These are phyloP conservation scores for Megaustenia siamemsis DNA, from an alignment of 2,888 invertebrate genomes.

Conservation along the genomic window DNA sequence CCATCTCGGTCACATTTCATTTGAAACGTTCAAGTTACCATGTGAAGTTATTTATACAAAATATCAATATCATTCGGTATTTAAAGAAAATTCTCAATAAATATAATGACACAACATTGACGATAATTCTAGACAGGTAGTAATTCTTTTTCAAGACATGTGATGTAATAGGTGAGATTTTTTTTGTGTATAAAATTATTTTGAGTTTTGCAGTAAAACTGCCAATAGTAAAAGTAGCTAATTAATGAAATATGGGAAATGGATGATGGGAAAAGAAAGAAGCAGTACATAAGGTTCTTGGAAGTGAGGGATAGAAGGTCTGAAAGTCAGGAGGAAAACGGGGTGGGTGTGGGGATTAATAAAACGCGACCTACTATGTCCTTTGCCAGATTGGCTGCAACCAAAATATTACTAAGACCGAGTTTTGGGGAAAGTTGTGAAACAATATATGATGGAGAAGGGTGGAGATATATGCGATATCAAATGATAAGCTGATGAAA, in stretches of 20 bases:
- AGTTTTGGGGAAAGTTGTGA: not conserved
- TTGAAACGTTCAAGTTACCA: no score
- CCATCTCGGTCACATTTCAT: no score
- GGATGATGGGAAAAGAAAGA: slow-evolving; percentile 6
- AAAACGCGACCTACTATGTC: not conserved
- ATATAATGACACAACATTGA: no score
- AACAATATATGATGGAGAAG: slow-evolving; percentile 20
- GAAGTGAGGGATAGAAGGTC: not conserved
- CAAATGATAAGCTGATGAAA: slow-evolving; percentile 44
- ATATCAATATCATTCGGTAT: no score
- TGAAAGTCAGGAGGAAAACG: not conserved
- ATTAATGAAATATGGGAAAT: not conserved
- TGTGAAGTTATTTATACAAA: no score
- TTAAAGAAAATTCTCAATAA: no score
- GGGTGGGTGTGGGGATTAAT: not conserved
- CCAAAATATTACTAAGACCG: not conserved
- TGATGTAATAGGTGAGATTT: no score
- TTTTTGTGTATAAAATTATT: no score
- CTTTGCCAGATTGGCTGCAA: not conserved
- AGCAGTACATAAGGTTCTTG: not conserved
- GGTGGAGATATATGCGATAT: slow-evolving; percentile 25
- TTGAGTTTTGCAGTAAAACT: no score
- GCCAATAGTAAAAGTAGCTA: no score
- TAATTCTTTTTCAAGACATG: no score
- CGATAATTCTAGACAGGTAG: no score